Conservation (phyloP, 2,113 vertebrate species). For the Ovis canadensis region DNA sequence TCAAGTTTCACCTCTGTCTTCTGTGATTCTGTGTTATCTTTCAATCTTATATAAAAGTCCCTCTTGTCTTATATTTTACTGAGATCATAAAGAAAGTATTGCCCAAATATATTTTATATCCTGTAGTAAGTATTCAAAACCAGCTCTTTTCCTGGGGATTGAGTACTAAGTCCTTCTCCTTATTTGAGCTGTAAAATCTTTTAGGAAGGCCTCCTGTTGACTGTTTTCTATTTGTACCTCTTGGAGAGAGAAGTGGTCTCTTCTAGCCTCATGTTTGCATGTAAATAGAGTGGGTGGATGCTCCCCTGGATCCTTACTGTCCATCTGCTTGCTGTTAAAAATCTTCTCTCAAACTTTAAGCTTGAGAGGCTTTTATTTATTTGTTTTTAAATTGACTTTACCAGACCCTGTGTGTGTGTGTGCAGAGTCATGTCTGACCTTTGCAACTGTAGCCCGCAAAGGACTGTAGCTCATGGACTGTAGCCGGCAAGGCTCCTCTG, state of each 20-base stretch:
- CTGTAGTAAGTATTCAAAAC: conserved; percentile 22
- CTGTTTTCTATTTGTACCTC: background rate
- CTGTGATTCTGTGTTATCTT: background rate
- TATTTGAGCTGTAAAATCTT: background rate
- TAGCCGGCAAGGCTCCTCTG: background rate
- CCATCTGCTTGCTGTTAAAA: conserved; percentile 21
- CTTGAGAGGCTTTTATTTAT: background rate
- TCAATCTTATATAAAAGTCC: background rate
- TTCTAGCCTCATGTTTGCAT: background rate
- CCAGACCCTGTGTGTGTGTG: background rate
- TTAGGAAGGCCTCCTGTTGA: background rate
- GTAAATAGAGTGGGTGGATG: background rate
- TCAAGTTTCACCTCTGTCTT: background rate
- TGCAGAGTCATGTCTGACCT: background rate
- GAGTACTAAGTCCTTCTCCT: background rate
- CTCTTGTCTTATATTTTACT: background rate
- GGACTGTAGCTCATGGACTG: background rate
- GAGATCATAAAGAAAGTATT: conserved; percentile 30
- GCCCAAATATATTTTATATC: background rate
- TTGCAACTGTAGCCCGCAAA: background rate
- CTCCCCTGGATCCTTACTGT: background rate
- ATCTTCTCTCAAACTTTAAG: background rate
- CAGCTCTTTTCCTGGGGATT: background rate
- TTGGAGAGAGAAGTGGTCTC: background rate
- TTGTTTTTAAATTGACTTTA: background rate